Evolutionary conservation across 2,113 vertebrate genomes (phyloP).

Genomic region (Amphilophus citrinellus): DNA sequence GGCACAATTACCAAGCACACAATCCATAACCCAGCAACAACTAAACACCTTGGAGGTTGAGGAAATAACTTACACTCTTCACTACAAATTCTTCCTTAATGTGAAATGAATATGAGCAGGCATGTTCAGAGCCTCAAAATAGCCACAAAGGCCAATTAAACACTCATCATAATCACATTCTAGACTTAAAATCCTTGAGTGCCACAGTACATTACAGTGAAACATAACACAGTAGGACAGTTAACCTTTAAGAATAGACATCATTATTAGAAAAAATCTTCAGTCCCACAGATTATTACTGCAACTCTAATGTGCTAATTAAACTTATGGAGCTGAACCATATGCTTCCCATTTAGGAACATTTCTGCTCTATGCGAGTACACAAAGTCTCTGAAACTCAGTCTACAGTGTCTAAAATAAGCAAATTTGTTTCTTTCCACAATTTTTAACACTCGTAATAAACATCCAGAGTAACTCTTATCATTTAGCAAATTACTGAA

Average conservation of each 20-base stretch:
- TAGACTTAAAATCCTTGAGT: neutral
- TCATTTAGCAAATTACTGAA: slow-evolving; percentile 9
- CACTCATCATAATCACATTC: neutral
- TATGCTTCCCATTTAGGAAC: neutral
- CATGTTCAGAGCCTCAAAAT: too few species aligned
- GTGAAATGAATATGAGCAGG: neutral
- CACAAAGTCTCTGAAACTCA: neutral
- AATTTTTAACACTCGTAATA: slow-evolving; percentile 16
- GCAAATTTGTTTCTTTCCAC: neutral
- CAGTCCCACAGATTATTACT: too few species aligned
- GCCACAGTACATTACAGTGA: neutral
- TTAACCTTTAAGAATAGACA: neutral
- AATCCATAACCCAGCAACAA: neutral
- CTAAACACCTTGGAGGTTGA: neutral
- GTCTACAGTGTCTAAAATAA: neutral
- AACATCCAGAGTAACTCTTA: neutral
- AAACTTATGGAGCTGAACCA: neutral
- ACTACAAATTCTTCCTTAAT: neutral
- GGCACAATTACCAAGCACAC: neutral
- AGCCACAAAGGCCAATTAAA: too few species aligned
- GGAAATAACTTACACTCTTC: neutral
- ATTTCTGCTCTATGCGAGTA: rapidly evolving
- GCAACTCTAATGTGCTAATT: neutral
- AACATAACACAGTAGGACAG: neutral
- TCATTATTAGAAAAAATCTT: neutral